phyloP scores from a whole-genome alignment of 2,113 vertebrate genomes.

The Macquaria ambigua region DNA sequence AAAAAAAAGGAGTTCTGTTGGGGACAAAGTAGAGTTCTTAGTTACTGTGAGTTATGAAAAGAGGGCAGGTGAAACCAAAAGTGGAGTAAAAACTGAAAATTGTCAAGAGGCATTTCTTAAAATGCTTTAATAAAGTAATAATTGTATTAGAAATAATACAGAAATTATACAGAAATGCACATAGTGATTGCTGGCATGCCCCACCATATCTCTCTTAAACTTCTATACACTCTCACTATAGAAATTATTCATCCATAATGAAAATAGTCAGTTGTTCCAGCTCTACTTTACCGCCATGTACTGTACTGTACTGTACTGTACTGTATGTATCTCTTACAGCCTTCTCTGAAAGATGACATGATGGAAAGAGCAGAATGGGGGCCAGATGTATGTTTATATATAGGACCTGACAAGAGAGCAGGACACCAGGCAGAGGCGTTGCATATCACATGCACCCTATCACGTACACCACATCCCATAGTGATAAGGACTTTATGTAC shows the following conservation, averaged over 20 bases:
- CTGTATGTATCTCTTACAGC: slow-evolving; percentile 35
- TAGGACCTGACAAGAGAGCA: slow-evolving; percentile 65
- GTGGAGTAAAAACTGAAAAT: slow-evolving; percentile 21
- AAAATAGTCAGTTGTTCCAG: slow-evolving; percentile 6
- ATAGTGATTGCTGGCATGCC: neutral
- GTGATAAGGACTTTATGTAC: slow-evolving; percentile 49
- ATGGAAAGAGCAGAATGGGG: slow-evolving; percentile 73
- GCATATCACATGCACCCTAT: slow-evolving; percentile 62
- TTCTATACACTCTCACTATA: neutral
- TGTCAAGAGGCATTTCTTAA: neutral
- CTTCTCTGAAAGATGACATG: slow-evolving; percentile 65
- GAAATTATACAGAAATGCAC: neutral
- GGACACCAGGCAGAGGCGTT: slow-evolving; percentile 62
- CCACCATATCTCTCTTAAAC: neutral
- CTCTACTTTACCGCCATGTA: neutral
- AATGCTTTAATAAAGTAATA: neutral
- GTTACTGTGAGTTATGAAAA: slow-evolving; percentile 27
- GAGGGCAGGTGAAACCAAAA: slow-evolving; percentile 9
- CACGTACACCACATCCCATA: slow-evolving; percentile 59
- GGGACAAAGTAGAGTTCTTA: slow-evolving; percentile 14
- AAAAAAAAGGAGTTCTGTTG: slow-evolving; percentile 21
- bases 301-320: slow-evolving; percentile 22
- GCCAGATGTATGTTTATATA: slow-evolving; percentile 74
- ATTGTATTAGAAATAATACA: neutral
- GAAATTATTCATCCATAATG: neutral